Base-by-base conservation (phyloP, 2,797 vertebrate species). In the Pseudochirops corinnae region DNA sequence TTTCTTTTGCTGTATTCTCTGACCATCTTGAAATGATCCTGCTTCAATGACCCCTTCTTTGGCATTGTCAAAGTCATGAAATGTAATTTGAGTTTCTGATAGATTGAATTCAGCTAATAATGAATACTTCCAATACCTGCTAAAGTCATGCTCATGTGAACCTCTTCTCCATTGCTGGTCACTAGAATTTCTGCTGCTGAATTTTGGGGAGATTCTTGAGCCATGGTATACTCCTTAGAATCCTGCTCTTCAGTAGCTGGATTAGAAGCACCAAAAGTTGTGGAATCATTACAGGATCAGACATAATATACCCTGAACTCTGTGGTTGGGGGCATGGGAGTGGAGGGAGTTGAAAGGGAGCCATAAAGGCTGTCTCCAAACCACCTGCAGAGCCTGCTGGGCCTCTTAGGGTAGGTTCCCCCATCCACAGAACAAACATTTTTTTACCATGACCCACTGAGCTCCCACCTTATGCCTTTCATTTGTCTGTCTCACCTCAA, bases 101-200 rank as follows among this genome's bases (percentile, higher is more conserved):
- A 99, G 98, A 97, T 99, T 99, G 95, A 99, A 98, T 97, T 99
- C 98, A 90, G 98, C 98, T 33, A 99, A 98, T 93, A 98, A 97
- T 0, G 99, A 98, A 93, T 97, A 97, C 96, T 99, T 99, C 91
- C 99, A 97, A 97, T 99, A 99, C 99, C 98, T 99, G 74, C 99
- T 99, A 98, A 99, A 99, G 55, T 98, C 98, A 21, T 98, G 98
- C 62, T 99, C 99, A 0, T 98, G 98, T 96, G 98, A 98, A 97
- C 99, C 99, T 94, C 98, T 92, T 99, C 99, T 96, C 99, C 99
- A 93, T 99, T 99, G 98, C 99, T 99, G 95, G 99, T 99, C 98
- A 99, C 99, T 31, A 99, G 98, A 97, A 99, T 99, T 98, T 99
- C 99, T 95, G 99, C 99, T 1, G 99, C 99, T 97, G 99, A 99